A percentile compares a stretch with the other conserved stretches of the same genome.
phyloP scores from a whole-genome alignment of 1,140 invertebrate genomes.

The Ceratosolen solmsi region DNA sequence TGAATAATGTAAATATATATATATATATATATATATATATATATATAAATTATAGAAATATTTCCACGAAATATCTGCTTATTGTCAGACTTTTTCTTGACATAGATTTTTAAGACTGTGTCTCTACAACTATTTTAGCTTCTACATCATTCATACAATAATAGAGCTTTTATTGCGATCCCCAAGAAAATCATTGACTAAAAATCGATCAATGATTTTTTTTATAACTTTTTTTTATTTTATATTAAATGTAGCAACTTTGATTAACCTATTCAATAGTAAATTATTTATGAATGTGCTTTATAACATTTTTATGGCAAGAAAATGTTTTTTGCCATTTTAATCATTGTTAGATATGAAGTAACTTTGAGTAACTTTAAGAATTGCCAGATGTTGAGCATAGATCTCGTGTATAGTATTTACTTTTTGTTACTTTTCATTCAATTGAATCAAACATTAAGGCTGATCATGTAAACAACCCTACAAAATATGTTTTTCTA shows the following conservation, averaged over 20 bases:
- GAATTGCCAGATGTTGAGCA: slow-evolving; percentile 63
- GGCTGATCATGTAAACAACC: slow-evolving; percentile 74
- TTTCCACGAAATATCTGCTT: slow-evolving; percentile 51
- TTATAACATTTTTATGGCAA: slow-evolving; percentile 71
- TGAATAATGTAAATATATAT: slow-evolving; percentile 53
- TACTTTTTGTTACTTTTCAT: slow-evolving; percentile 50
- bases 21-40: slow-evolving; percentile 52
- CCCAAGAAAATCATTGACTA: slow-evolving; percentile 40
- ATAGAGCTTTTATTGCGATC: slow-evolving; percentile 52
- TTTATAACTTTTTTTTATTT: slow-evolving; percentile 46
- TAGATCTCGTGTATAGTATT: slow-evolving; percentile 53
- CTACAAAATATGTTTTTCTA: slow-evolving; percentile 75
- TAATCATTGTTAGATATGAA: slow-evolving; percentile 56
- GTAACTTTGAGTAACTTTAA: slow-evolving; percentile 54
- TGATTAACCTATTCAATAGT: slow-evolving; percentile 37
- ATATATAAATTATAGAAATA: slow-evolving; percentile 52
- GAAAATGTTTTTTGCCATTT: slow-evolving; percentile 59
- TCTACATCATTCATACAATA: slow-evolving; percentile 51
- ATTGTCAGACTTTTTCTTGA: slow-evolving; percentile 45
- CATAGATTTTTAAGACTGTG: slow-evolving; percentile 34
- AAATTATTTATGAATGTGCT: slow-evolving; percentile 57
- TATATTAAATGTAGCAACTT: slow-evolving; percentile 50
- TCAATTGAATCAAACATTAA: slow-evolving; percentile 69
- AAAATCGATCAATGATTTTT: slow-evolving; percentile 43
- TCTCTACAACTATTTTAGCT: slow-evolving; percentile 31